phyloP scores from a whole-genome alignment of 1,140 invertebrate species.

The Sitobion miscanthi region DNA sequence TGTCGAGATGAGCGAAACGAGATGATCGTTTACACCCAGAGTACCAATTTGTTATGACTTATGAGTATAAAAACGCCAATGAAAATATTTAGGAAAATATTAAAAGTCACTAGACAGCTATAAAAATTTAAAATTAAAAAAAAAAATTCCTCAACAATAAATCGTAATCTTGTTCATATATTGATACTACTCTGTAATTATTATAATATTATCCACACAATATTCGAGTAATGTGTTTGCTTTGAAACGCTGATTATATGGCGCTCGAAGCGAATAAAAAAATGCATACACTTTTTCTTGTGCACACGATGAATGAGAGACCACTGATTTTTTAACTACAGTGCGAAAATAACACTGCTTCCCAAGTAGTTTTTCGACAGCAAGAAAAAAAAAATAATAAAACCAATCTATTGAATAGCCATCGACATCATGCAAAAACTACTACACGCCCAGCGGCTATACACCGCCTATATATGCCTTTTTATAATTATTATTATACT shows the following conservation, averaged over 20 bases:
- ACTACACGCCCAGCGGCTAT: conserved; percentile 19
- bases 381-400: conserved; percentile 31
- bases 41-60: neutral
- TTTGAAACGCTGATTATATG: conserved; percentile 44
- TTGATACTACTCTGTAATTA: conserved; percentile 42
- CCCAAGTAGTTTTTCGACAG: neutral
- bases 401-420: conserved; percentile 39
- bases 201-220: conserved; percentile 4
- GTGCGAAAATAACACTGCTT: conserved; percentile 31
- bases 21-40: neutral
- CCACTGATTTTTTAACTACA: neutral
- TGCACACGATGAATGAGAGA: conserved; percentile 15
- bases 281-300: neutral
- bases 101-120: neutral
- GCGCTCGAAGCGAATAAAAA: conserved; percentile 36
- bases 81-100: neutral
- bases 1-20: neutral
- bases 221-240: conserved; percentile 31
- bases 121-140: conserved; percentile 12
- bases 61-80: neutral
- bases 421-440: conserved; percentile 39
- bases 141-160: neutral
- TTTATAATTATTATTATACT: conserved; percentile 47
- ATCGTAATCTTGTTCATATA: neutral
- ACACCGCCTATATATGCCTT: conserved; percentile 10